Base-by-base conservation (phyloP, 2,797 vertebrate genomes). In the Pelodytes ibericus region DNA sequence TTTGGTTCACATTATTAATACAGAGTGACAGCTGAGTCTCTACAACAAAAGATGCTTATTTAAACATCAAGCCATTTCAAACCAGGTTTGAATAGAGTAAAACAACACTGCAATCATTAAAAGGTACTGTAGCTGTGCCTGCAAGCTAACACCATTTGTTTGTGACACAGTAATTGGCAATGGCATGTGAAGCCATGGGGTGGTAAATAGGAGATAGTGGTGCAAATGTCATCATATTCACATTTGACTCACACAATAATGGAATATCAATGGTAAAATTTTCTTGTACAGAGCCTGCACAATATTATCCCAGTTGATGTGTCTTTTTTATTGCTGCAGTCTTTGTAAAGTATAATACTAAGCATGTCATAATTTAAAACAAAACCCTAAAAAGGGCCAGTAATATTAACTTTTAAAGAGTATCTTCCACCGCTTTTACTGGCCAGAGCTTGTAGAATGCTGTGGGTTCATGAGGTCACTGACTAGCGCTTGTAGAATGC, bases 41-140 rank as follows among this genome's bases (percentile, higher is more conserved):
- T 31, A 53, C 49, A 49, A 72, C 36, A 67, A 72, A 62, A 62
- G 59, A 29, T 25, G 61, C 25, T 31, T 33, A 72, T 62, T 51
- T 33, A 72, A 63, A 72, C 16, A 3, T 63, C 47, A 73, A 64
- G 27, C 41, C n/a, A 36, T 64, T 57, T 72, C 44, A 51, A 33
- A 29, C 58, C 60, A 11, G 22, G 20, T 33, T 53, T 64, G 24
- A 10, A 61, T 36, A 49, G 33, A 29, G 44, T 24, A 72, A 72
- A 25, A 36, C 71, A 63, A 62, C 16, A 9, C 25, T 53, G 60
- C 36, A 53, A 65, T 65, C 33, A 41, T 20, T 73, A 33, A 64
- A 51, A 53, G 49, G n/a, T 25, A 53, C 49, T 24, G 39, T 41
- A 63, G 47, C 29, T 13, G 29, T 25, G 71, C 41, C 41, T 73